Base-by-base conservation (phyloP, 2,113 vertebrate genomes). In the Sprattus sprattus region DNA sequence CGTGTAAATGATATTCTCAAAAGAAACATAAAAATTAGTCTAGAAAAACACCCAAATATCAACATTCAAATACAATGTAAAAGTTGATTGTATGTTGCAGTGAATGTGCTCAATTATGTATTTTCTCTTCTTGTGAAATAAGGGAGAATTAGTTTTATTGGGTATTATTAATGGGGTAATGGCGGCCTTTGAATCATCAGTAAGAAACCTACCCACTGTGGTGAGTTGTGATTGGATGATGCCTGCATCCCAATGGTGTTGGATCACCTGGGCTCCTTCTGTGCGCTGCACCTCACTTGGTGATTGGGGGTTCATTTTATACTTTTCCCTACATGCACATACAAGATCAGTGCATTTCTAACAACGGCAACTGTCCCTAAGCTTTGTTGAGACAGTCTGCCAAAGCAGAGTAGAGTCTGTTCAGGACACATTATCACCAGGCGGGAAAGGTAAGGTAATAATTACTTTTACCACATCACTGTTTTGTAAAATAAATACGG, bases 171-270 rank as follows among this genome's bases (percentile, higher is more conserved):
- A 64, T 25, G 20, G 57, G 57, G 64, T 71, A 71, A 71, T 71
- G 64, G 28, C 64, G 9, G 64, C 64, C 64, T 71, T 52, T 44
- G 64, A 18, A 28, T n/a, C 45, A 54, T 60, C 22, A 52, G 22
- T 52, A 32, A 16, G 47, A 11, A 80, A n/a, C 64, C 64, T 25
- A 71, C 25, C 10, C 0, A 28, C 0, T 44, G 25, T 7, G 1
- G 18, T 39, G 15, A 6, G 6, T 49, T 78, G 28, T 50, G 67
- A 50, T 20, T 81, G 94, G 94, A 88, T 45, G 83, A 32, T 52
- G 45, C 57, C 54, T 46, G 67, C 44, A 90, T 94, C 93, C 92
- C 91, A 50, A 83, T 89, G 91, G 92, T 90, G 88, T 92, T 93
- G 89, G 89, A 87, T 92, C 91, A 90, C 83, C 49, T 85, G 89